These are phyloP conservation scores for Scelioninae gen. 2 DNA, from an alignment of 2,888 invertebrate species.

Conservation along the genomic window DNA sequence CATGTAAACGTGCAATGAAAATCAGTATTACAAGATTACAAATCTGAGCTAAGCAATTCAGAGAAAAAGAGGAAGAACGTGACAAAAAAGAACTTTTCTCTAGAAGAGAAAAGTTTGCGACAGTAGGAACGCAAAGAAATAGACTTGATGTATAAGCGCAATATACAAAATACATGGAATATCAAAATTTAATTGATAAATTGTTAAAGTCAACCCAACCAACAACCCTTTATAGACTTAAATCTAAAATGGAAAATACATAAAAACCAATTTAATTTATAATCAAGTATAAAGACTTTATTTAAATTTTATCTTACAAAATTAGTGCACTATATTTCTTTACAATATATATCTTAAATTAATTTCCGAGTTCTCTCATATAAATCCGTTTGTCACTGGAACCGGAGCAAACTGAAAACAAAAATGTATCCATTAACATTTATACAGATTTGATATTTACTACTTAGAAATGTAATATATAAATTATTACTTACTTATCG, in stretches of 20 bases:
- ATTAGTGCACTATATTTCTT: too few species aligned
- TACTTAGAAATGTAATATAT: too few species aligned
- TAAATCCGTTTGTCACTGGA: constrained; percentile 97
- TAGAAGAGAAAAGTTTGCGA: too few species aligned
- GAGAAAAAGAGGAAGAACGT: constrained; percentile 50
- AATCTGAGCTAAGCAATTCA: constrained; percentile 51
- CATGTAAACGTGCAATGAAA: constrained; percentile 51
- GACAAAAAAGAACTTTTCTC: constrained; percentile 54
- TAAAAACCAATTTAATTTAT: too few species aligned
- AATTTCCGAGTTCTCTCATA: constrained; percentile 95
- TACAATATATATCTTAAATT: too few species aligned
- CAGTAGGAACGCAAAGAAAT: too few species aligned
- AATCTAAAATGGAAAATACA: too few species aligned
- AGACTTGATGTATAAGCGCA: constrained; percentile 56
- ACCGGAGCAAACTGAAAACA: constrained; percentile 86
- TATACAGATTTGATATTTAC: too few species aligned
- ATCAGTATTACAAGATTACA: too few species aligned
- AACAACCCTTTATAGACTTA: constrained; percentile 33
- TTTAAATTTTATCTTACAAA: too few species aligned
- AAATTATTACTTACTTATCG: too few species aligned
- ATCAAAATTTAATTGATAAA: constrained; percentile 43
- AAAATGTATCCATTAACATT: constrained; percentile 2
- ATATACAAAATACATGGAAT: constrained; percentile 47
- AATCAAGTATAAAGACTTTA: too few species aligned
- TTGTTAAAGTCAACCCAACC: constrained; percentile 36